Percentiles rank a stretch among this genome's conserved stretches.
These are phyloP conservation scores for Plectrocnemia conspersa DNA, from an alignment of 1,140 invertebrate species.

Conservation along the genomic window DNA sequence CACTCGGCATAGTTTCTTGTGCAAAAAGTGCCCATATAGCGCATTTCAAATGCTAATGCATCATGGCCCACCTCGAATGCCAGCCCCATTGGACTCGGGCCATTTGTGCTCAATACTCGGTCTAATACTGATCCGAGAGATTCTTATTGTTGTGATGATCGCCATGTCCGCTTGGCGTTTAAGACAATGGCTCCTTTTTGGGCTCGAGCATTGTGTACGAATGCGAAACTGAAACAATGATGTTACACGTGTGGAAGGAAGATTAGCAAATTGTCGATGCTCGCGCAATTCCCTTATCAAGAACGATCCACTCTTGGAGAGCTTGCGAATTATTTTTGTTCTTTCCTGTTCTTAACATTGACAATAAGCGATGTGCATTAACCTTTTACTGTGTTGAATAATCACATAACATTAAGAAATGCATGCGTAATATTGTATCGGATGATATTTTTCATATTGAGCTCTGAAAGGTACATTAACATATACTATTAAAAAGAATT, in stretches of 20 bases:
- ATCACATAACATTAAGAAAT: too few species aligned
- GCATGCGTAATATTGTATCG: too few species aligned
- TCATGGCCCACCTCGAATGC: constrained; percentile 19
- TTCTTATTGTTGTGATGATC: constrained; percentile 1
- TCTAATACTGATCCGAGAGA: background rate
- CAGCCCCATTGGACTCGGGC: constrained; percentile 19
- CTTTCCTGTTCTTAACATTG: too few species aligned
- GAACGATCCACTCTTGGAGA: too few species aligned
- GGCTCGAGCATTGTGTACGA: background rate
- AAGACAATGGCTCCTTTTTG: background rate
- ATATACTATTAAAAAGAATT: too few species aligned
- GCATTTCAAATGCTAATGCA: background rate
- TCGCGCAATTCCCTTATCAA: too few species aligned
- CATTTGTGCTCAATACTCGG: constrained; percentile 7
- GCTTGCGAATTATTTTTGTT: too few species aligned
- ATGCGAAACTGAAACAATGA: background rate
- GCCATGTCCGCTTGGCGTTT: background rate
- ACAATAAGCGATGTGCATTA: too few species aligned
- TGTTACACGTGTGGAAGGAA: background rate
- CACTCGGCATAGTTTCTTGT: background rate
- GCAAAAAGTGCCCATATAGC: background rate
- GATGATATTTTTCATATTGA: too few species aligned
- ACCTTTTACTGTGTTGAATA: too few species aligned
- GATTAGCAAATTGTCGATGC: background rate
- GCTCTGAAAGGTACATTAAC: too few species aligned